These are phyloP conservation scores for Oryzias sinensis DNA, from an alignment of 2,797 vertebrate genomes.

Conservation along the genomic window DNA sequence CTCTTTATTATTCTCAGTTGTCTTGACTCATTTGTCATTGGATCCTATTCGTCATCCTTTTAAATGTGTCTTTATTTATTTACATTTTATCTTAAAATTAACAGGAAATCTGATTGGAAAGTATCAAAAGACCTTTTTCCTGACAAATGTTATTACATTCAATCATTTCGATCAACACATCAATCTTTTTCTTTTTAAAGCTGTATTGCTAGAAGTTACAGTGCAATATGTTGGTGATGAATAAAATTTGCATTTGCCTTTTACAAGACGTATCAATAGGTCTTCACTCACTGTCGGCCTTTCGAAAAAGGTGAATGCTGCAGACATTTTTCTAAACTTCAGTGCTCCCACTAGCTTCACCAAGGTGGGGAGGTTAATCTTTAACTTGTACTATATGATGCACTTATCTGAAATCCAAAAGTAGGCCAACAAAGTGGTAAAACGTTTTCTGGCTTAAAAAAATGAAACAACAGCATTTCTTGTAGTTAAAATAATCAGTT, in stretches of 20 bases:
- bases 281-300: no score
- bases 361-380: constrained; percentile 17
- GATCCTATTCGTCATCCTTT: background rate
- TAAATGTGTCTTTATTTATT: constrained; percentile 5
- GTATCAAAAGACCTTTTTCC: no score
- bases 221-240: no score
- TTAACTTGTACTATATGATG: constrained; percentile 20
- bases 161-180: background rate
- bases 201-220: background rate
- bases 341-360: background rate
- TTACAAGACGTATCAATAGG: no score
- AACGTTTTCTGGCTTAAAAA: constrained; percentile 3
- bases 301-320: background rate
- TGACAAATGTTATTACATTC: background rate
- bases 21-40: constrained; percentile 32
- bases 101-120: background rate
- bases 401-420: constrained; percentile 26
- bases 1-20: constrained; percentile 38
- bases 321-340: constrained; percentile 1
- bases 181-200: background rate
- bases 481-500: no score
- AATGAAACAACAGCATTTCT: no score
- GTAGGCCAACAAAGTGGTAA: constrained; percentile 27
- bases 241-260: no score
- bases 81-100: constrained; percentile 4